These are phyloP conservation scores for Platichthys stellatus DNA, from an alignment of 2,113 vertebrate genomes.

Conservation along the genomic window DNA sequence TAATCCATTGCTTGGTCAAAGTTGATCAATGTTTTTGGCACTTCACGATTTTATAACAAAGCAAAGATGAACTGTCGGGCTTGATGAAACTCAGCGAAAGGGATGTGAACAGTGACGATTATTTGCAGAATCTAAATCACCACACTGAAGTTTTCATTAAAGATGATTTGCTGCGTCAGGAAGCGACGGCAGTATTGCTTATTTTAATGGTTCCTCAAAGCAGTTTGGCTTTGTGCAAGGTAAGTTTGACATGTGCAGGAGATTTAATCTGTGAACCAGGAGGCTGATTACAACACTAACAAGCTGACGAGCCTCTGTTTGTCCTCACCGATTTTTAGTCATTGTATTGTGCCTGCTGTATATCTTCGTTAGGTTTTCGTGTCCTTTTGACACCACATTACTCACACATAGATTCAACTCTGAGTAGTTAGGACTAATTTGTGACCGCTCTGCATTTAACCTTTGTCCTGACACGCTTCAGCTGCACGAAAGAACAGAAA, in stretches of 20 bases:
- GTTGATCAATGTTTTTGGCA: not conserved
- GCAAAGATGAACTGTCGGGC: not conserved
- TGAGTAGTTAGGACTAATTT: conserved; percentile 55
- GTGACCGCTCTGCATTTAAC: conserved; percentile 68
- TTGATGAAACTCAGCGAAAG: too few species aligned
- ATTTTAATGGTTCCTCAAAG: not conserved
- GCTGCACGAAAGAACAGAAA: conserved; percentile 61
- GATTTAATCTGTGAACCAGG: conserved; percentile 3
- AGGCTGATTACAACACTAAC: conserved; percentile 9
- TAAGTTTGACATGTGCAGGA: not conserved
- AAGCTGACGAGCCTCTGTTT: conserved; percentile 7
- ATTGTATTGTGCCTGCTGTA: conserved; percentile 3
- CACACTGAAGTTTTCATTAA: not conserved
- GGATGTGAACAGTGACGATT: not conserved
- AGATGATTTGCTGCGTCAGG: not conserved
- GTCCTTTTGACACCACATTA: conserved; percentile 39
- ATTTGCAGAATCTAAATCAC: not conserved
- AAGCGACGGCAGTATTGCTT: not conserved
- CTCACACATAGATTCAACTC: conserved; percentile 38
- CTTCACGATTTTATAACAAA: not conserved
- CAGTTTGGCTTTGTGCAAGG: not conserved
- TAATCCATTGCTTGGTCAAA: not conserved
- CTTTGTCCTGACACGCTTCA: conserved; percentile 65
- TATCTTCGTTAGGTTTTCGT: conserved; percentile 5
- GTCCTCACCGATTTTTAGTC: not conserved